phyloP scores from a whole-genome alignment of 2,113 vertebrate species.

The Pelecanus crispus region DNA sequence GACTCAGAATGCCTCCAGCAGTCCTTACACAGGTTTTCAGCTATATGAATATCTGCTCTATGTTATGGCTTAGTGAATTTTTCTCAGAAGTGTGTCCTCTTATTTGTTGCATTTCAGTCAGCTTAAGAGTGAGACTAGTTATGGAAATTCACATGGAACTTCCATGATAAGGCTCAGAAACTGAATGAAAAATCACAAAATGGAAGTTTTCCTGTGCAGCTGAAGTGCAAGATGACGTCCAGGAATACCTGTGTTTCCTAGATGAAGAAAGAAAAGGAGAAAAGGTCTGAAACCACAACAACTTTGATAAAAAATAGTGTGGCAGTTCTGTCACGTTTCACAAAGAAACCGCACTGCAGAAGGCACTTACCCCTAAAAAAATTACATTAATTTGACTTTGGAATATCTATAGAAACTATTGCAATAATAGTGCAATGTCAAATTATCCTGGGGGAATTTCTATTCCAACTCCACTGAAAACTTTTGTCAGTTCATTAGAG shows the following conservation, averaged over 20 bases:
- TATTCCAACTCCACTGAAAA: slow-evolving; percentile 12
- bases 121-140: not conserved
- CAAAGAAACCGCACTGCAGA: not conserved
- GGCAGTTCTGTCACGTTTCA: not conserved
- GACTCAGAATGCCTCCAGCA: not conserved
- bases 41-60: not conserved
- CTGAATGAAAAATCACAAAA: not conserved
- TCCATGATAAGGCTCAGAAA: not conserved
- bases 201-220: not conserved
- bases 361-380: not conserved
- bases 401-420: slow-evolving; percentile 28
- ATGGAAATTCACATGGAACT: not conserved
- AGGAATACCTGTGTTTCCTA: not conserved
- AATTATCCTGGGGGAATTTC: slow-evolving; percentile 36
- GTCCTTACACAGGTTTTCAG: not conserved
- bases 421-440: slow-evolving; percentile 41
- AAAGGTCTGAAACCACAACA: not conserved
- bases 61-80: not conserved
- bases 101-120: not conserved
- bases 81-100: not conserved
- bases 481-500: slow-evolving; percentile 36
- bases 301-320: not conserved
- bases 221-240: not conserved
- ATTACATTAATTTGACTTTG: slow-evolving; percentile 31
- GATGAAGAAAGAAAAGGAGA: not conserved